Evolutionary conservation across 2,888 invertebrate genomes (phyloP).

Genomic region (Linnaemya vulpina): DNA sequence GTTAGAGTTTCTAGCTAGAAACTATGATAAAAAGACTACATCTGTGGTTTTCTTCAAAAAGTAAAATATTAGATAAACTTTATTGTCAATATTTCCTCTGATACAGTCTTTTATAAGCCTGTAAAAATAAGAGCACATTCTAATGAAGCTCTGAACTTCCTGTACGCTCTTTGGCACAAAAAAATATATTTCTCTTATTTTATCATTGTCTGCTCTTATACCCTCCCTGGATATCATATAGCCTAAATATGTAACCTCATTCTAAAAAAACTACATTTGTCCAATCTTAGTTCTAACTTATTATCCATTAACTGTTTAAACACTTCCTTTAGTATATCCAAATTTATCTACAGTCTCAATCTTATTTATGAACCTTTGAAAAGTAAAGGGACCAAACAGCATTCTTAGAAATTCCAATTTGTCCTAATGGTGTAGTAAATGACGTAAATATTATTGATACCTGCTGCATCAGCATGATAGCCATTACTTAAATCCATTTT

Average conservation of each 20-base stretch:
- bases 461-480: no score
- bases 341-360: no score
- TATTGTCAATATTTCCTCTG: neutral
- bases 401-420: no score
- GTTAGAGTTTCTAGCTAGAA: neutral
- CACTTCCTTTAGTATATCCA: no score
- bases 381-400: no score
- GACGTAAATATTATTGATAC: no score
- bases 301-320: no score
- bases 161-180: neutral
- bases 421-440: no score
- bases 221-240: neutral
- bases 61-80: neutral
- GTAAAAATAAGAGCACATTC: constrained; percentile 20
- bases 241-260: neutral
- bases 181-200: neutral
- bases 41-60: neutral
- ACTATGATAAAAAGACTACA: neutral
- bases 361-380: no score
- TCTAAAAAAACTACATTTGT: constrained; percentile 11
- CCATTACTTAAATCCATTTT: no score
- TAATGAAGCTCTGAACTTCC: neutral
- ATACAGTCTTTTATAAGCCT: neutral
- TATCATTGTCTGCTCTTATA: neutral
- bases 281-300: no score